These are phyloP conservation scores for Gortyna flavago DNA, from an alignment of 2,888 invertebrate species.

Conservation along the genomic window DNA sequence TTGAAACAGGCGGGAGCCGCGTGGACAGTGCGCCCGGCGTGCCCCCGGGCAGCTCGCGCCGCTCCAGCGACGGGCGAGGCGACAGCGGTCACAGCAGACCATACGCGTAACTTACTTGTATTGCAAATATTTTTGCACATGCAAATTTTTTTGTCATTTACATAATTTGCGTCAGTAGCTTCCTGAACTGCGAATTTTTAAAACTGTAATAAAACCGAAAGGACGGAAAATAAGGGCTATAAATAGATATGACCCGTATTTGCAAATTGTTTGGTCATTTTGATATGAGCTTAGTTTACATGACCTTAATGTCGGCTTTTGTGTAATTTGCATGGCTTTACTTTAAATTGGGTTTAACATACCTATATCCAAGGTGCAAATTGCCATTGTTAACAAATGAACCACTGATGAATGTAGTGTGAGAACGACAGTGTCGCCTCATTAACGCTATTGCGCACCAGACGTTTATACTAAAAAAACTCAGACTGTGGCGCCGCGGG, in stretches of 20 bases:
- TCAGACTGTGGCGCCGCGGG: slow-evolving; percentile 69
- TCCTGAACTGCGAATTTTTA: background rate
- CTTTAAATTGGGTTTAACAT: background rate
- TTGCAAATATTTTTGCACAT: slow-evolving; percentile 1
- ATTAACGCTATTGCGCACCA: slow-evolving; percentile 71
- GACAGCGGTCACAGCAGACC: slow-evolving; percentile 71
- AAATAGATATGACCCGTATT: background rate
- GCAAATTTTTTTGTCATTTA: background rate
- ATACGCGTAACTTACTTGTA: slow-evolving; percentile 67
- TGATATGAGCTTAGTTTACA: background rate
- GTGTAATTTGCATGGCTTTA: background rate
- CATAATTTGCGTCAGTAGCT: background rate
- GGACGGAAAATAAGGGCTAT: background rate
- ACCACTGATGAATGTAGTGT: slow-evolving; percentile 15
- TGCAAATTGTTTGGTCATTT: background rate
- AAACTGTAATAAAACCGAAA: background rate
- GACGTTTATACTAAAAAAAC: slow-evolving; percentile 67
- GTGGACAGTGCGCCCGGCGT: slow-evolving; percentile 69
- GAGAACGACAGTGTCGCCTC: slow-evolving; percentile 34
- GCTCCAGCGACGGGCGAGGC: slow-evolving; percentile 71
- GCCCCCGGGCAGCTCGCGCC: slow-evolving; percentile 62
- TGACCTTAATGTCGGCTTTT: background rate
- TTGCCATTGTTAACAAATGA: slow-evolving; percentile 1
- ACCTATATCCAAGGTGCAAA: background rate
- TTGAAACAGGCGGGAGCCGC: slow-evolving; percentile 70